Percentiles rank a stretch among this genome's conserved stretches.
Conservation (phyloP, 1,140 invertebrate genomes). For the Rhynchophorus ferrugineus region DNA sequence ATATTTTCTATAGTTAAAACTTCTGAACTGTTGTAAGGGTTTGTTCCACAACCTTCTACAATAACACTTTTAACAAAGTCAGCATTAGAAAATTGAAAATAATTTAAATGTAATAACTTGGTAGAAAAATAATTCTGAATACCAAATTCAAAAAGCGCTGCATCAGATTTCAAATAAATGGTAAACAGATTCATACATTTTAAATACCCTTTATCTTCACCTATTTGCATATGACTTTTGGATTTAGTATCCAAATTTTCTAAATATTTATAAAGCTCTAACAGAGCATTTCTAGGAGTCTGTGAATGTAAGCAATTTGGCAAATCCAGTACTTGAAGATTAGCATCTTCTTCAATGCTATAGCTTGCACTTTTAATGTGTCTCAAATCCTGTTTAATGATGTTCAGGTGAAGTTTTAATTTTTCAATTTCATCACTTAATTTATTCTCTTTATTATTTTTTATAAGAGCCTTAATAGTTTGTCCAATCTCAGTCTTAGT, state of each 20-base stretch:
- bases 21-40: constrained; percentile 46
- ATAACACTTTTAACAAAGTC: constrained; percentile 61
- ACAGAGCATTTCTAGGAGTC: constrained; percentile 45
- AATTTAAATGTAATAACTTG: constrained; percentile 43
- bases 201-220: constrained; percentile 45
- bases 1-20: constrained; percentile 50
- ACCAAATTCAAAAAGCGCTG: constrained; percentile 57
- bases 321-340: constrained; percentile 50
- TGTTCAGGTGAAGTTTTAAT: constrained; percentile 45
- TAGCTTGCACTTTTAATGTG: constrained; percentile 48
- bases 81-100: constrained; percentile 51
- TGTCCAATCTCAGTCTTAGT: constrained; percentile 38
- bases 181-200: constrained; percentile 48
- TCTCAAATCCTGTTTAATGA: constrained; percentile 54
- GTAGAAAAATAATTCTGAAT: constrained; percentile 47
- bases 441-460: constrained; percentile 37
- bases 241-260: constrained; percentile 31
- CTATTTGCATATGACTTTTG: constrained; percentile 53
- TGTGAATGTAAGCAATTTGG: constrained; percentile 57
- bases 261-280: constrained; percentile 44
- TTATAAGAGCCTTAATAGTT: constrained; percentile 36
- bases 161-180: constrained; percentile 55
- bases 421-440: constrained; percentile 39
- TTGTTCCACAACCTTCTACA: constrained; percentile 56
- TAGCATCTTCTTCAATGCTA: constrained; percentile 53